Base-by-base conservation (phyloP, 2,797 vertebrate species). In the Tachyglossus aculeatus region DNA sequence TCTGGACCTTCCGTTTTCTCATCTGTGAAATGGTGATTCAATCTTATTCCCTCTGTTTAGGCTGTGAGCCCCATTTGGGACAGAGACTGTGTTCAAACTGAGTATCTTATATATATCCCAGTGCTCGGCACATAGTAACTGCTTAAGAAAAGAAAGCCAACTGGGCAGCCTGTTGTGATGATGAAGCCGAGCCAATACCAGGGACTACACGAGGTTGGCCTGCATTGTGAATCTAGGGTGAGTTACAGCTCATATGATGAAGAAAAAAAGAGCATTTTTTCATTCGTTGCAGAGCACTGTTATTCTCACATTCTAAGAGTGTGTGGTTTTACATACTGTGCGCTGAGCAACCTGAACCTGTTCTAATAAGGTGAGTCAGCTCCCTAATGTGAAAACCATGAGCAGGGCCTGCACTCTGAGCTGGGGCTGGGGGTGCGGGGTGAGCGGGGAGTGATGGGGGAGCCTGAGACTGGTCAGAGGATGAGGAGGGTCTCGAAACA, bases 281-380 rank as follows among this genome's bases (percentile, higher is more conserved):
- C 39, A 43, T 45, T 2, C 0, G 32, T 65, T 72, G 67, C 68
- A 53, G 80, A 67, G 85, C 60, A 16, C 9, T 64, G 68, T 43
- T 16, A n/a, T 47, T 18, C 43, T 41, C 71, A 55, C 62, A 71
- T 52, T 15, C 0, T 12, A 58, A 39, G 53, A 74, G 74, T 0
- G 47, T 79, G 55, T 47, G 67, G 51, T 10, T 62, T 41, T 43
- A 11, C 2, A 2, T 34, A 19, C 34, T 37, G 29, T 48, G 44
- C 45, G 34, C 55, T 67, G 80, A 86, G 83, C 80, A 82, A 85
- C 74, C 65, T 54, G 31, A 84, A 66, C 82, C 25, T 85, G 79
- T 86, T 85, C 75, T 51, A 74, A 3, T 2, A 2, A 45, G 13
- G 21, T 77, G 67, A 77, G 59, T 81, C 3, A 14, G 83, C 85